Evolutionary conservation across 1,140 invertebrate genomes (phyloP), one percentile per base, ranked within the genome.

Genomic region (Leucophenga varia): DNA sequence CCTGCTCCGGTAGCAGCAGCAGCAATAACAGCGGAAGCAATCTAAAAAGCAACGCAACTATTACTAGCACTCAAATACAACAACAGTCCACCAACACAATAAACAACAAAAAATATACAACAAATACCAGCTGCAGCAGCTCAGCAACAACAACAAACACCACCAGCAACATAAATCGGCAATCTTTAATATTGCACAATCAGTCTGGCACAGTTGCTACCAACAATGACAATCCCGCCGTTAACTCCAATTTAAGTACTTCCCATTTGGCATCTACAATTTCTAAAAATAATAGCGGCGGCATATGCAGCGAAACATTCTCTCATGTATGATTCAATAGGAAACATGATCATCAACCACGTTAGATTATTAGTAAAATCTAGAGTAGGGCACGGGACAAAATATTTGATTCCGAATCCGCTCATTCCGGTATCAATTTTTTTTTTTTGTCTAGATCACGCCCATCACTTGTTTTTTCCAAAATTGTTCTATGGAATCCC

Each of bases 101-200:
- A n/a, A n/a, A n/a, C n/a, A n/a, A n/a, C 30, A 49, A 45, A 42
- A 54, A 45, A 32, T 54, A 49, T 54, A 49, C 25, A 32, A n/a
- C 39, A 14, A 54, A 22, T 25, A 18, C 21, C 34, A 55, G 17
- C n/a, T n/a, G n/a, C n/a, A n/a, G n/a, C n/a, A n/a, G n/a, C 37
- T 35, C 48, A 47, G 34, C 17, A 42, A 21, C 44, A 52, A 34
- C 41, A 44, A 25, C 28, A 39, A 51, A 47, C 51, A 40, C 50
- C 43, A n/a, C n/a, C n/a, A n/a, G n/a, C n/a, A n/a, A n/a, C 30
- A 49, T 41, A 42, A 54, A 45, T 28, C 43, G 48, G 10, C 47
- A 39, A 34, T 13, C 25, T 5, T 39, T 18, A 28, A 32, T 38
- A 21, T 18, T 39, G 17, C 40, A 40, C 32, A 37, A 38, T 3